Percentiles rank a stretch among this genome's conserved stretches.
These are phyloP conservation scores for Rhabdophis nuchalis DNA, from an alignment of 2,797 vertebrate species.

Conservation along the genomic window DNA sequence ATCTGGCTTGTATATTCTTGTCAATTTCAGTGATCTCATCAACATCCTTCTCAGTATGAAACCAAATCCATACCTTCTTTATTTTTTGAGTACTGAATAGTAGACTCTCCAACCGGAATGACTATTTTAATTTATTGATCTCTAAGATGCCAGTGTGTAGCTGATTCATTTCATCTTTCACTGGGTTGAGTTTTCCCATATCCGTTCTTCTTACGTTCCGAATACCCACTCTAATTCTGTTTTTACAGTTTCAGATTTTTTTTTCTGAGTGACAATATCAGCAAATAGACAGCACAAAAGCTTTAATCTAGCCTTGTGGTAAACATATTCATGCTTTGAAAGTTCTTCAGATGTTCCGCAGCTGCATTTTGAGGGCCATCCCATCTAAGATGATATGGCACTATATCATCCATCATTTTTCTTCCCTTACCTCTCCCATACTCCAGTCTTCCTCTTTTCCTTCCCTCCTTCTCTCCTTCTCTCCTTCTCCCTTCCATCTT, in stretches of 20 bases:
- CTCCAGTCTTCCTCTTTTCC: too few species aligned
- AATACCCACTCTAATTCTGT: neutral
- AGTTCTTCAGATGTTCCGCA: neutral
- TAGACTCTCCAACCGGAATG: neutral
- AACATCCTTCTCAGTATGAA: neutral
- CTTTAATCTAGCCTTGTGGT: neutral
- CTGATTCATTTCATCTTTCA: neutral
- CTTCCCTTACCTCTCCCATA: too few species aligned
- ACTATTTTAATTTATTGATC: neutral
- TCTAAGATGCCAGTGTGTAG: neutral
- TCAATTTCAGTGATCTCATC: neutral
- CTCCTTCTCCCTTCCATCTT: too few species aligned
- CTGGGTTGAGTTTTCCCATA: neutral
- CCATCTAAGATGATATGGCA: neutral
- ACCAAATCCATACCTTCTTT: neutral
- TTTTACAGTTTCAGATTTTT: neutral
- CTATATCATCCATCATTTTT: neutral
- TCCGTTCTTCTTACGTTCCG: neutral
- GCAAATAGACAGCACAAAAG: neutral
- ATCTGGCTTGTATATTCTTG: neutral
- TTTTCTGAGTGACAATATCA: neutral
- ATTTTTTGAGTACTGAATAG: neutral
- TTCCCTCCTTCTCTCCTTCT: too few species aligned
- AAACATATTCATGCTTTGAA: neutral
- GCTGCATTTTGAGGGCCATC: neutral